Evolutionary conservation across 2,888 invertebrate genomes (phyloP), one percentile per base, ranked within the genome.

Genomic region (Hedya salicella): DNA sequence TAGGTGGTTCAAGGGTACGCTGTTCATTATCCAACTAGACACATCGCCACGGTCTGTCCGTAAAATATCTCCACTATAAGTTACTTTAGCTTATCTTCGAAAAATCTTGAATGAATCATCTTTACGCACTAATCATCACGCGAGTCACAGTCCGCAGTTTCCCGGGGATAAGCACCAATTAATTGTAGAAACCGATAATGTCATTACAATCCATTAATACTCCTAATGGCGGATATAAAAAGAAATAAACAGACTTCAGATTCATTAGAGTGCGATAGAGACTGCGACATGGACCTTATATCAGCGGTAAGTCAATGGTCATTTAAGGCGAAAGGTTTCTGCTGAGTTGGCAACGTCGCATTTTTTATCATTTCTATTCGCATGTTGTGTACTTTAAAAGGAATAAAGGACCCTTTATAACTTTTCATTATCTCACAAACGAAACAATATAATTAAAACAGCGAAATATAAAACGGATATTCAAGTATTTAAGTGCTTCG

Each of bases 191-290:
- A 30, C 4, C 39, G 6, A 36, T 54, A 61, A 61, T 11, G 3
- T 40, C 53, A 49, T 66, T 66, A 65, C 13, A 5, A 66, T 9
- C 25, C 25, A 53, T 53, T 39, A 53, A 30, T 9, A 19, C 39
- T n/a, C 13, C 39, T 53, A 49, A 66, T 48, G 40, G 40, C 14
- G 4, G 21, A 46, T 66, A 61, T 66, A 66, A 66, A 61, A 49
- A 40, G 40, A 60, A 48, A 30, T 30, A 39, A 13, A 42, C n/a
- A 39, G n/a, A 11, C 19, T 9, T 13, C 3, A 40, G 21, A 32
- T 36, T 66, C 54, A 66, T 48, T 66, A 19, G 13, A 40, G 44
- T 8, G 8, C 9, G 9, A 54, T 39, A 40, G 16, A 48, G 19
- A 30, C 48, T 9, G 16, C 53, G 21, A 61, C 14, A 66, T 66